Conservation (phyloP, 2,888 invertebrate species). For the Amiota mariae region DNA sequence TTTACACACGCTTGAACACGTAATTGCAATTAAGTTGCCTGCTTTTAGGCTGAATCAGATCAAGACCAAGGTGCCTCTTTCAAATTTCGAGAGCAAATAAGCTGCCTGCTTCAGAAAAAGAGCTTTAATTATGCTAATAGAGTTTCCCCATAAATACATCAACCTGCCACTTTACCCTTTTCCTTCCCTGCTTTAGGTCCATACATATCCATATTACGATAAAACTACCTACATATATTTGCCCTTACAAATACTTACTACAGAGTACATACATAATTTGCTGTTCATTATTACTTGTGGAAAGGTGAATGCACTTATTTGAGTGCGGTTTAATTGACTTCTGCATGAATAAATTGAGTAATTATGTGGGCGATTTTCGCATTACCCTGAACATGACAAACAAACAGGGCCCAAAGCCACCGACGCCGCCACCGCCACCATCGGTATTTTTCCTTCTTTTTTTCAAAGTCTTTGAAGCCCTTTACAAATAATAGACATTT, state of each 20-base stretch:
- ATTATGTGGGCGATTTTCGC: constrained; percentile 25
- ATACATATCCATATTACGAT: background rate
- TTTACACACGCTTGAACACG: constrained; percentile 30
- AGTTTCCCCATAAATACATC: background rate
- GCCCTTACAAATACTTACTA: too few species aligned
- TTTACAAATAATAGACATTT: constrained; percentile 23
- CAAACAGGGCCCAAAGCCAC: background rate
- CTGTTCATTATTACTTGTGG: too few species aligned
- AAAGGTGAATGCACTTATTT: constrained; percentile 13
- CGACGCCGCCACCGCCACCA: too few species aligned
- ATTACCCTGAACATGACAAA: constrained; percentile 9
- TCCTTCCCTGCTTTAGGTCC: background rate
- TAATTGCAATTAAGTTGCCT: constrained; percentile 30
- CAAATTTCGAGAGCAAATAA: background rate
- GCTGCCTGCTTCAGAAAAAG: background rate
- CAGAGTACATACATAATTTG: too few species aligned
- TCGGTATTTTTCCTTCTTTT: background rate
- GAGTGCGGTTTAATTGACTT: constrained; percentile 26
- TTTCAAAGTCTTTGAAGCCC: constrained; percentile 9
- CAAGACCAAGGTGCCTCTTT: constrained; percentile 1
- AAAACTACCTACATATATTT: too few species aligned
- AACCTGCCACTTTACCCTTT: background rate
- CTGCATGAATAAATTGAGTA: constrained; percentile 28
- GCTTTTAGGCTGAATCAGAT: background rate
- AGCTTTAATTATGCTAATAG: constrained; percentile 21